phyloP scores from a whole-genome alignment of 1,140 invertebrate species.

The Halyomorpha halys region DNA sequence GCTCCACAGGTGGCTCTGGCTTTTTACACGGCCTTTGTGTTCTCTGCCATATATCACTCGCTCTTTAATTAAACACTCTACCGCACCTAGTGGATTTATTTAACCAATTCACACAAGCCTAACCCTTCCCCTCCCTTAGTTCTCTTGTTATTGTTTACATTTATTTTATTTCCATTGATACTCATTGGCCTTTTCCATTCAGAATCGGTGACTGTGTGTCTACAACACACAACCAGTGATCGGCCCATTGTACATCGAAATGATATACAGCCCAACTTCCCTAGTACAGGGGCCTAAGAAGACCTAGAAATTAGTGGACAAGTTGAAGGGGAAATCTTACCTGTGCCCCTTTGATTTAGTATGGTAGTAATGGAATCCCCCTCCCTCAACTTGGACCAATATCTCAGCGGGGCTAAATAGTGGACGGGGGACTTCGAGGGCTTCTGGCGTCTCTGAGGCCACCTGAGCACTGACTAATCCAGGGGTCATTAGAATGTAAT shows the following conservation, averaged over 20 bases:
- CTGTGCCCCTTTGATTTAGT: conserved; percentile 2
- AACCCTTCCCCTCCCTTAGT: no score
- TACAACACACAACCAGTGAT: no score
- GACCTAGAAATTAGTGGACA: conserved; percentile 17
- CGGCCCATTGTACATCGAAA: no score
- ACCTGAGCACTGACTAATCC: neutral
- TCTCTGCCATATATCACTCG: no score
- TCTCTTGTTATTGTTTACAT: no score
- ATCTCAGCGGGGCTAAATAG: neutral
- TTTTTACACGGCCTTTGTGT: no score
- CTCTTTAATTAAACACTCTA: no score
- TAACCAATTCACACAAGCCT: no score
- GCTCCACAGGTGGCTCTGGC: no score
- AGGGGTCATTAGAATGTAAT: no score
- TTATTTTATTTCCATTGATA: neutral
- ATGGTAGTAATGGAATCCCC: neutral
- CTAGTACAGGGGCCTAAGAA: neutral
- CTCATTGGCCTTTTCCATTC: neutral
- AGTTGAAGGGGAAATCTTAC: conserved; percentile 4
- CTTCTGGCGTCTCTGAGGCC: neutral
- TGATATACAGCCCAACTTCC: no score
- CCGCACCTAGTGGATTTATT: no score
- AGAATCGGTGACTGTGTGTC: neutral
- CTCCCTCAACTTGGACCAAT: conserved; percentile 2
- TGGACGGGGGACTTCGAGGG: neutral